Evolutionary conservation across 23 tunicate genomes (phyloP), one percentile per base, ranked within the genome.

Genomic region (Halocynthia roretzi): DNA sequence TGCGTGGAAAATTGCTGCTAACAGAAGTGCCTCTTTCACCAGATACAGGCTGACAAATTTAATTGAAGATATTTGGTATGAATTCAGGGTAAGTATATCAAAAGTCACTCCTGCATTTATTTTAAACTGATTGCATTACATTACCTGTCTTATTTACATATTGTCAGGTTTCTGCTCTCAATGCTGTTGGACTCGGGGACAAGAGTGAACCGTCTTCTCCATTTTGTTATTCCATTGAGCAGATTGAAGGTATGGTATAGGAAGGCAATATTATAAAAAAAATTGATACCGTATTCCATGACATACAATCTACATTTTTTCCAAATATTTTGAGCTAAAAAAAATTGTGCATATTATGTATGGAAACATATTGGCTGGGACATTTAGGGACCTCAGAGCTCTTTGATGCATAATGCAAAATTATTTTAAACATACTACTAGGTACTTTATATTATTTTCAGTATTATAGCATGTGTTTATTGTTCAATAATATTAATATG

Each of bases 121-220:
- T 71, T 71, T n/a, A 12, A 12, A 10, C 19, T 71, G 17, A 8
- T 14, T 14, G 20, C 10, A 48, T 5, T 15, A n/a, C 49, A 19
- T 15, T 55, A 7, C 44, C 10, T 12, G 60, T 7, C 8, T 10
- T 68, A 50, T 55, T 60, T 69, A 19, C 10, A 10, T 54, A 17
- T 10, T 58, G n/a, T 15, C 84, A 80, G 84, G 84, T 85, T 51
- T 85, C 18, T 55, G 90, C 90, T 8, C 54, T 44, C 17, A 85
- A 85, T 53, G 22, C 21, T 5, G 72, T 62, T 52, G 90, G 90
- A 48, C 57, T 76, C 8, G 90, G 90, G 6, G 90, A 85, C 62
- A 67, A 80, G 21, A 80, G 90, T 77, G 19, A 52, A n/a, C 53
- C 44, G 14, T 77, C 90, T 40, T 12, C 68, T 49, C 84, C 84